phyloP scores from a whole-genome alignment of 2,797 vertebrate species.

The Sciaenops ocellatus region DNA sequence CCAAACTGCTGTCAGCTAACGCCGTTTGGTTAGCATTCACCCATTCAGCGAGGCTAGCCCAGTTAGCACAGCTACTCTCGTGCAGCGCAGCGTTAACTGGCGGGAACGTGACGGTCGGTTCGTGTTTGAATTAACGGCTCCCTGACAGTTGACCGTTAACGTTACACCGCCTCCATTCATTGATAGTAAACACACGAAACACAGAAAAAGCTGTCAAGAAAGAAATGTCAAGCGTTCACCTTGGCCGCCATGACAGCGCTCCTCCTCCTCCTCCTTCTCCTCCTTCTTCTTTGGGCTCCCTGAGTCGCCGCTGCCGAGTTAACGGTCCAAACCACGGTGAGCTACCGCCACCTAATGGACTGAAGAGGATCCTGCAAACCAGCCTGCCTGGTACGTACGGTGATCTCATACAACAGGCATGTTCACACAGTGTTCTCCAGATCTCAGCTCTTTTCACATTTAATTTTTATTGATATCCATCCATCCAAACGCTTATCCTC shows the following conservation, averaged over 20 bases:
- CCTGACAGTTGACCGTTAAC: too few relatives aligned
- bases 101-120: not conserved
- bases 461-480: not conserved
- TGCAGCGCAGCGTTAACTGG: not conserved
- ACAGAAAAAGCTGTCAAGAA: constrained; percentile 41
- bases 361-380: not conserved
- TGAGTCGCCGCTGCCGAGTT: fast-evolving
- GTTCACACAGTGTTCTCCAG: not conserved
- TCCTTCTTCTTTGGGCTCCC: constrained; percentile 44
- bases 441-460: not conserved
- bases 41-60: constrained; percentile 29
- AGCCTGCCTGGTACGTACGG: fast-evolving
- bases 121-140: too few relatives aligned
- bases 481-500: too few relatives aligned
- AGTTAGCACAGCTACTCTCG: constrained; percentile 28
- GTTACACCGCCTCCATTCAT: not conserved
- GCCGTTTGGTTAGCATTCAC: not conserved
- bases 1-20: constrained; percentile 4
- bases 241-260: constrained; percentile 86
- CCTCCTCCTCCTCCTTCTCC: constrained; percentile 53
- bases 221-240: constrained; percentile 80
- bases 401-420: not conserved
- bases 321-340: not conserved
- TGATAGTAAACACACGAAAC: constrained; percentile 1
- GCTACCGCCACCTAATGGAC: constrained; percentile 56